These are phyloP conservation scores for Anadara kagoshimensis DNA, from an alignment of 1,140 invertebrate genomes.

Conservation along the genomic window DNA sequence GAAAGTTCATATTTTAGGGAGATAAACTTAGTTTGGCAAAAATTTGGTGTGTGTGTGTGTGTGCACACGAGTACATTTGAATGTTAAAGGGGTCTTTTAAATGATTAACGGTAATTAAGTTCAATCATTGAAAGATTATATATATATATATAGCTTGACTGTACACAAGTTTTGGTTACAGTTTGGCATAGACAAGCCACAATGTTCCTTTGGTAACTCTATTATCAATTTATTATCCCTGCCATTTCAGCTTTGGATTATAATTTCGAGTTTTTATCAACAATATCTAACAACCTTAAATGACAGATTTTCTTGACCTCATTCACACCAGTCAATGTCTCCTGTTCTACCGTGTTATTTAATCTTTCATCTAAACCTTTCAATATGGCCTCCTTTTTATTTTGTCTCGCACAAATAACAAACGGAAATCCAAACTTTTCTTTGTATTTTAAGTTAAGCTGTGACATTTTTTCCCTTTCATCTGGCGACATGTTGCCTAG, in stretches of 20 bases:
- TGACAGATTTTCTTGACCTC: constrained; percentile 78
- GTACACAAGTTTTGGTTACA: too few relatives aligned
- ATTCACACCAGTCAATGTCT: constrained; percentile 78
- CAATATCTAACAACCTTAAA: constrained; percentile 8
- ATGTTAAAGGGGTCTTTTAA: too few relatives aligned
- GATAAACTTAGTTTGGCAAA: too few relatives aligned
- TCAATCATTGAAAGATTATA: too few relatives aligned
- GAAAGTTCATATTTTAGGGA: too few relatives aligned
- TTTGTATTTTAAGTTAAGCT: constrained; percentile 78
- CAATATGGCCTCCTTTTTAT: constrained; percentile 79
- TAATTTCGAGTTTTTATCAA: constrained; percentile 2
- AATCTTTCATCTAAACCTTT: constrained; percentile 77
- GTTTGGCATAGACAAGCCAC: too few relatives aligned
- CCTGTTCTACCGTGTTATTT: constrained; percentile 76
- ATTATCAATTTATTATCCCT: too few relatives aligned
- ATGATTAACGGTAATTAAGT: too few relatives aligned
- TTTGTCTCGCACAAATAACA: constrained; percentile 81
- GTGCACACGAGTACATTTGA: too few relatives aligned
- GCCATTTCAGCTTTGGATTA: background rate
- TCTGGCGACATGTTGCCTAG: constrained; percentile 76
- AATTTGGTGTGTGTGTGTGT: too few relatives aligned
- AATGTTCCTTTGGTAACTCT: too few relatives aligned
- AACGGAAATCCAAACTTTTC: constrained; percentile 83
- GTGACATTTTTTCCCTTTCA: constrained; percentile 75
- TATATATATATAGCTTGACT: too few relatives aligned